phyloP scores from a whole-genome alignment of 2,113 vertebrate species.

The Puffinus mauretanicus region DNA sequence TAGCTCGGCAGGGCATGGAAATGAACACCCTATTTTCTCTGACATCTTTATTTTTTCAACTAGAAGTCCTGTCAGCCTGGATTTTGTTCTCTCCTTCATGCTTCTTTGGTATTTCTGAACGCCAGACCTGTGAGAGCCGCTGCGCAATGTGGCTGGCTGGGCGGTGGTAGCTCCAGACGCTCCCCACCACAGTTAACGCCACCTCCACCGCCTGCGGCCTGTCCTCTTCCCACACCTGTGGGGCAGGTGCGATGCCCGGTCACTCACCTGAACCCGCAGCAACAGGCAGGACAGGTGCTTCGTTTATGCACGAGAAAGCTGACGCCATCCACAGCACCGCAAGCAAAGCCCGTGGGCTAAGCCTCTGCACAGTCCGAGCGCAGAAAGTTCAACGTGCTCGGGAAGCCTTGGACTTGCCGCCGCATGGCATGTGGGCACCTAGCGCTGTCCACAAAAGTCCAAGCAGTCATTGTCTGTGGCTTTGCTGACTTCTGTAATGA shows the following conservation, averaged over 20 bases:
- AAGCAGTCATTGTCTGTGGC: not conserved
- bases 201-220: not conserved
- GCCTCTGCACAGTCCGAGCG: no score
- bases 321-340: not conserved
- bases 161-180: not conserved
- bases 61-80: not conserved
- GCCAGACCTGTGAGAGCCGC: rapidly evolving
- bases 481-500: not conserved
- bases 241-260: rapidly evolving
- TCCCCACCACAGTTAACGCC: rapidly evolving
- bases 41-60: rapidly evolving
- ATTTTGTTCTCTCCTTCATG: no score
- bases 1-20: not conserved
- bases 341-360: rapidly evolving
- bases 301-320: rapidly evolving
- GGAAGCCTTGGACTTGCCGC: not conserved
- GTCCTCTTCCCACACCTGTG: no score
- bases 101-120: not conserved
- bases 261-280: not conserved
- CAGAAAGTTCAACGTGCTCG: rapidly evolving
- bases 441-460: not conserved
- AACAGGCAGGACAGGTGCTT: not conserved
- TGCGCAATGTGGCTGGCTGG: rapidly evolving
- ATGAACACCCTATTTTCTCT: rapidly evolving
- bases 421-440: not conserved